A percentile compares a stretch with the other conserved stretches of the same genome.
Conservation (phyloP, 2,888 invertebrate species). For the Ochropacha duplaris region DNA sequence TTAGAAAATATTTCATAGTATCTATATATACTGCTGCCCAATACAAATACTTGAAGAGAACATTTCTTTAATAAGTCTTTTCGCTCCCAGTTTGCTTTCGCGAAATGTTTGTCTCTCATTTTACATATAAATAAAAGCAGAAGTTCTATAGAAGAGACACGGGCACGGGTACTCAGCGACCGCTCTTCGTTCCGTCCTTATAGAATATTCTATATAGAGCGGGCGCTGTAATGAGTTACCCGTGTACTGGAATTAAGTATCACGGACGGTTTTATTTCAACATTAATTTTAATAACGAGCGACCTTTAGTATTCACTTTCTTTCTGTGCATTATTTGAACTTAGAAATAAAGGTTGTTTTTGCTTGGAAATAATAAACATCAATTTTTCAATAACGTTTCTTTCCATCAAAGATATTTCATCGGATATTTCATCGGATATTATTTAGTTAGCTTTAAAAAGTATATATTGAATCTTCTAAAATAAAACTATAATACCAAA, state of each 20-base stretch:
- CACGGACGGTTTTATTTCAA: constrained; percentile 4
- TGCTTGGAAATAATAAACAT: too few relatives aligned
- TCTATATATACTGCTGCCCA: too few relatives aligned
- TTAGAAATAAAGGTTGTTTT: not conserved
- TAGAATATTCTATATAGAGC: constrained; percentile 33
- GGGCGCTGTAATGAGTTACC: constrained; percentile 28
- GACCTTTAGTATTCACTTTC: not conserved
- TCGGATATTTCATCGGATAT: too few relatives aligned
- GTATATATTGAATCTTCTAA: too few relatives aligned
- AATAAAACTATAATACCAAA: too few relatives aligned
- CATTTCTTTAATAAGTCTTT: constrained; percentile 28
- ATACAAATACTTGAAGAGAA: not conserved
- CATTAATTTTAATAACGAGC: constrained; percentile 7
- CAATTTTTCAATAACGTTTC: too few relatives aligned
- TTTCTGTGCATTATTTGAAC: not conserved
- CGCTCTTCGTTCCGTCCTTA: constrained; percentile 15
- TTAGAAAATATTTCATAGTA: too few relatives aligned
- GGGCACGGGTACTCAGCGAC: constrained; percentile 4
- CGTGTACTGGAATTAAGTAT: constrained; percentile 28
- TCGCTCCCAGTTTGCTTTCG: constrained; percentile 13
- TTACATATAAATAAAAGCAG: constrained; percentile 23
- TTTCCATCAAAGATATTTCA: too few relatives aligned
- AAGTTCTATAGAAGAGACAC: constrained; percentile 1
- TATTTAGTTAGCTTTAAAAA: too few relatives aligned
- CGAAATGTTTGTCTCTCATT: constrained; percentile 25